Conservation (phyloP, 2,888 invertebrate species). For the Netelia inedita region DNA sequence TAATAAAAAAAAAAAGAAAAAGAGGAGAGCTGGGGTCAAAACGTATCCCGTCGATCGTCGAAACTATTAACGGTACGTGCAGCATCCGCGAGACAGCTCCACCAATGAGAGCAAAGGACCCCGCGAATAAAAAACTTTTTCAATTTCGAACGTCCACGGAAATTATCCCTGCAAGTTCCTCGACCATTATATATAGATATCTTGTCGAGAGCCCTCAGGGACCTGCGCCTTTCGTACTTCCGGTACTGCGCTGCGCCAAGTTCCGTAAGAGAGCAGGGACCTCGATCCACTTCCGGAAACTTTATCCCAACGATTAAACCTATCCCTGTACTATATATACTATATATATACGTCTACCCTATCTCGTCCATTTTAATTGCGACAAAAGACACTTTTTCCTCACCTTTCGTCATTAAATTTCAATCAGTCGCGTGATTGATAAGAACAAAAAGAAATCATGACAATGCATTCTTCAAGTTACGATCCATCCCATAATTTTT, state of each 20-base stretch:
- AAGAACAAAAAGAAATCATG: neutral
- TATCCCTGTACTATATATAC: slow-evolving; percentile 27
- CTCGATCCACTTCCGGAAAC: slow-evolving; percentile 65
- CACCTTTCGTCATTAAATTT: neutral
- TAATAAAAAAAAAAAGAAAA: neutral
- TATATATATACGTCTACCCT: slow-evolving; percentile 30
- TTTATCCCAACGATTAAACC: slow-evolving; percentile 53
- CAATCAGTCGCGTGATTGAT: neutral
- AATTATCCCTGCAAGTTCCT: slow-evolving; percentile 77
- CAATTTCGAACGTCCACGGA: slow-evolving; percentile 80
- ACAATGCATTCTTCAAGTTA: too few species aligned
- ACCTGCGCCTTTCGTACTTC: slow-evolving; percentile 44
- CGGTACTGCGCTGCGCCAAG: slow-evolving; percentile 24
- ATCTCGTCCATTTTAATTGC: slow-evolving; percentile 59
- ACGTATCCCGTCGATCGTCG: slow-evolving; percentile 36
- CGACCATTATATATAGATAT: slow-evolving; percentile 17
- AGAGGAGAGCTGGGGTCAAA: neutral
- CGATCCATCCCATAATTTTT: too few species aligned
- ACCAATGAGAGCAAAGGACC: slow-evolving; percentile 17
- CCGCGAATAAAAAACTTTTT: slow-evolving; percentile 76
- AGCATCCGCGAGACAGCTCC: slow-evolving; percentile 40
- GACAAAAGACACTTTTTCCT: slow-evolving; percentile 25
- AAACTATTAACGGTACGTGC: slow-evolving; percentile 57
- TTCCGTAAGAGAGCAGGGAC: slow-evolving; percentile 43
- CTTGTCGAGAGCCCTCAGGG: slow-evolving; percentile 37